These are phyloP conservation scores for Gonatopus flavifemur DNA, from an alignment of 1,140 invertebrate genomes.

Conservation along the genomic window DNA sequence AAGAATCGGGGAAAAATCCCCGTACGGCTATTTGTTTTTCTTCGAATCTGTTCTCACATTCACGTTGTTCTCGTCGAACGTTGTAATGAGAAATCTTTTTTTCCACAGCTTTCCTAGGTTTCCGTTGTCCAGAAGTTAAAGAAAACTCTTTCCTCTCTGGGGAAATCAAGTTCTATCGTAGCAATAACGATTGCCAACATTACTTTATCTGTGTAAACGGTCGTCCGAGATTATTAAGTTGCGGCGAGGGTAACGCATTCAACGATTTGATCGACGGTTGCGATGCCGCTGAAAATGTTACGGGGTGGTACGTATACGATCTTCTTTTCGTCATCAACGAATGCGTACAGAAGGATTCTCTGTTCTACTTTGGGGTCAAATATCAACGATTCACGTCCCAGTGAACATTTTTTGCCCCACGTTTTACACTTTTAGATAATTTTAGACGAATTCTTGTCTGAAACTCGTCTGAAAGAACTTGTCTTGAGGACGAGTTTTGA, in stretches of 20 bases:
- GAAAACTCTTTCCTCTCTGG: conserved; percentile 56
- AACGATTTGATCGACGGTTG: conserved; percentile 76
- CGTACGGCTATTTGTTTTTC: too few relatives aligned
- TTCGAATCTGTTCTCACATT: neutral
- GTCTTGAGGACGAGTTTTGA: too few relatives aligned
- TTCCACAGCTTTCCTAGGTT: conserved; percentile 66
- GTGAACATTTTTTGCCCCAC: too few relatives aligned
- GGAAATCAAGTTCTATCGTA: conserved; percentile 62
- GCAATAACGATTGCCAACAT: conserved; percentile 71
- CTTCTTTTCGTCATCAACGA: neutral
- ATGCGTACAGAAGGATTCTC: too few relatives aligned
- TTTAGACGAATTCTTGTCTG: too few relatives aligned
- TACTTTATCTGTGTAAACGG: conserved; percentile 81
- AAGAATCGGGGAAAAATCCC: neutral
- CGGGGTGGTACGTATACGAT: conserved; percentile 63
- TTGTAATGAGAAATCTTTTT: conserved; percentile 14
- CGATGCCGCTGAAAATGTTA: conserved; percentile 76
- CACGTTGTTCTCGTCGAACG: conserved; percentile 8
- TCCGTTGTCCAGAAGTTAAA: conserved; percentile 64
- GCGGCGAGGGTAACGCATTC: conserved; percentile 77
- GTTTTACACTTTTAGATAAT: too few relatives aligned
- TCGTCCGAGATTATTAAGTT: conserved; percentile 71
- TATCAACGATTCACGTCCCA: too few relatives aligned
- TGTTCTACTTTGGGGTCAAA: too few relatives aligned
- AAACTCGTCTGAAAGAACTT: too few relatives aligned